Base-by-base conservation (phyloP, 64 coral and sea anemone species). In the Pocillopora damicornis region DNA sequence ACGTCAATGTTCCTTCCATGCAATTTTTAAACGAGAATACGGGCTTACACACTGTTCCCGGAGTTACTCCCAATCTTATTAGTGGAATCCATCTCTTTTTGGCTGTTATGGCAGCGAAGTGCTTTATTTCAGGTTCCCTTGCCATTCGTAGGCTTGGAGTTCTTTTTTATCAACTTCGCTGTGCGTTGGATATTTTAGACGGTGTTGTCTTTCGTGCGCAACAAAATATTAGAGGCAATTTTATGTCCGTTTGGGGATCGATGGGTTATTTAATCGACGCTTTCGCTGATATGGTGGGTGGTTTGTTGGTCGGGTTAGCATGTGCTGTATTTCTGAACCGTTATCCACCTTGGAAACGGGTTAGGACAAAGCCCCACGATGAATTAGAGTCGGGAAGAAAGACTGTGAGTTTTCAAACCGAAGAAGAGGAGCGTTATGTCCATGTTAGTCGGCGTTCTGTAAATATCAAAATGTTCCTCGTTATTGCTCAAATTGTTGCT, bases 51-150 rank as follows among this genome's bases (percentile, higher is more conserved):
- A 76, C 68, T 59, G 35, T 95, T 51, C 94, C 94, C 22, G 94
- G 94, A 15, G 79, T 95, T 69, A 92, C 94, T 79, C 94, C 94
- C 5, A 95, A 95, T 75, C 74, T 95, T 20, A 95, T 95, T 20
- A 95, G 90, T 87, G 88, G 67, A 76, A 80, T 45, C 36, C 94
- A 95, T 74, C 75, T 95, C 9, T 79, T 92, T 76, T 58, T 86
- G 20, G 90, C 94, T 18, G 63, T 95, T 7, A 35, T 92, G 14
- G 94, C 94, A 59, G 94, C 90, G 11, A 95, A 89, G 62, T 95
- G 90, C 37, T 83, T 92, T 58, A 67, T 69, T 61, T 92, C 90
- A 6, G 82, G 87, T 11, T 86, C 81, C 38, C 88, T 95, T n/a
- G 72, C 75, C 2, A 26, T 95, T 15, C 94, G 94, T 61, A 88